phyloP scores from a whole-genome alignment of 1,140 invertebrate species.

The Phocides pigmalion region DNA sequence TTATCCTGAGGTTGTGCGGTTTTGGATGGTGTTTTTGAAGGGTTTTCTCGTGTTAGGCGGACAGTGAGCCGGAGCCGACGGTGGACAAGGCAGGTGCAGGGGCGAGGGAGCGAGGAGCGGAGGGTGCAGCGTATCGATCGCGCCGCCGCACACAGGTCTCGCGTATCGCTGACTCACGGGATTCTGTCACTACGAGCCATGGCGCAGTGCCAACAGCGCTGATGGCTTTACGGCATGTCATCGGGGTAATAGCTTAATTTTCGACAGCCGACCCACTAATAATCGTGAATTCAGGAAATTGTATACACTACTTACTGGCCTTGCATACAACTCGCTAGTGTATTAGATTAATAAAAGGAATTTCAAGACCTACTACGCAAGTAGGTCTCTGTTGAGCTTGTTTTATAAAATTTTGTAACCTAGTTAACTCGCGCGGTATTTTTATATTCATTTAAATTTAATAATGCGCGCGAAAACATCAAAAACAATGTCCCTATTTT shows the following conservation, averaged over 20 bases:
- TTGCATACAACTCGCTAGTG: background rate
- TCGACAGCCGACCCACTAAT: constrained; percentile 18
- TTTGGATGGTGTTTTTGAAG: constrained; percentile 43
- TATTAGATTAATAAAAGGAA: background rate
- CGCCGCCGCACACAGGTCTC: constrained; percentile 65
- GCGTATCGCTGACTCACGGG: constrained; percentile 70
- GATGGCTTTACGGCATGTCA: constrained; percentile 57
- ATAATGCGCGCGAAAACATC: background rate
- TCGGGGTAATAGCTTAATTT: constrained; percentile 59
- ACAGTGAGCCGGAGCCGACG: constrained; percentile 40
- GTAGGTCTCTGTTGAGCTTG: background rate
- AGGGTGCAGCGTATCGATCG: constrained; percentile 71
- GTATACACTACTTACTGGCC: background rate
- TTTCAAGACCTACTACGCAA: background rate
- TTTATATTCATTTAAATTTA: background rate
- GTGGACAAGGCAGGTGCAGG: constrained; percentile 50
- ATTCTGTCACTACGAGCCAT: constrained; percentile 55
- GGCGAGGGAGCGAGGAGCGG: constrained; percentile 36
- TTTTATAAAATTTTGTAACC: background rate
- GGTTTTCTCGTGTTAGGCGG: constrained; percentile 45
- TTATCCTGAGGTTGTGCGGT: constrained; percentile 38
- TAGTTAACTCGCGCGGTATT: background rate
- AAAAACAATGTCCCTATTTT: background rate
- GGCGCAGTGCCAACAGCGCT: constrained; percentile 67
- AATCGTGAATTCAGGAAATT: background rate